Conservation (phyloP, 1,140 invertebrate genomes). For the Theocolax elegans region DNA sequence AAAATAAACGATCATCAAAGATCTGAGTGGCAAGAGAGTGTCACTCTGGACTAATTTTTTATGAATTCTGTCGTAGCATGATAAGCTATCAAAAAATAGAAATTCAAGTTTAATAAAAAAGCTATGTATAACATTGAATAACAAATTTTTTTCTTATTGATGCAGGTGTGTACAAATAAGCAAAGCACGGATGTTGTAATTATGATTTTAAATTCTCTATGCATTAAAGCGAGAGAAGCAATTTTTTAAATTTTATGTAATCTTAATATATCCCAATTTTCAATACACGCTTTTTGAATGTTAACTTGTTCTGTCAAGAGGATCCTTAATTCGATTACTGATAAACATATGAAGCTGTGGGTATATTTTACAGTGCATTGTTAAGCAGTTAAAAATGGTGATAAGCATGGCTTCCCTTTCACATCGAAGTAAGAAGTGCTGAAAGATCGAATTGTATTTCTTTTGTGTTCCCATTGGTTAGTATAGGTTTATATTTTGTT, state of each 20-base stretch:
- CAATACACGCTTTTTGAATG: constrained; percentile 30
- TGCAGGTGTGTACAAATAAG: constrained; percentile 9
- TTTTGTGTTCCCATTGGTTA: neutral
- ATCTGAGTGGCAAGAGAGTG: neutral
- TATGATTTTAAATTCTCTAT: constrained; percentile 1
- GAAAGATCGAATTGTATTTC: neutral
- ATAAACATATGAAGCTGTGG: constrained; percentile 37
- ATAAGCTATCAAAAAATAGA: neutral
- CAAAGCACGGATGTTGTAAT: constrained; percentile 18
- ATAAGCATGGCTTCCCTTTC: constrained; percentile 28
- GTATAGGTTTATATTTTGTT: neutral
- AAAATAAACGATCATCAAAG: constrained; percentile 17
- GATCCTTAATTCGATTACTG: constrained; percentile 35
- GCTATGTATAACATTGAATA: constrained; percentile 18
- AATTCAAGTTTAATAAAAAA: neutral
- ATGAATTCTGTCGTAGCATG: neutral
- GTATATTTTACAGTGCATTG: constrained; percentile 43
- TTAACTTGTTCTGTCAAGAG: constrained; percentile 33
- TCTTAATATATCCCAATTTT: constrained; percentile 5
- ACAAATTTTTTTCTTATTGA: constrained; percentile 3
- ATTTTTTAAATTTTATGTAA: constrained; percentile 38
- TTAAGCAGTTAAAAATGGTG: constrained; percentile 38
- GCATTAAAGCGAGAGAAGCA: constrained; percentile 41
- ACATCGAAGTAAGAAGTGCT: constrained; percentile 39
- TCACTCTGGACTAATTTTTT: neutral